Base-by-base conservation (phyloP, 2,113 vertebrate species). In the Phylloscopus trochilus region DNA sequence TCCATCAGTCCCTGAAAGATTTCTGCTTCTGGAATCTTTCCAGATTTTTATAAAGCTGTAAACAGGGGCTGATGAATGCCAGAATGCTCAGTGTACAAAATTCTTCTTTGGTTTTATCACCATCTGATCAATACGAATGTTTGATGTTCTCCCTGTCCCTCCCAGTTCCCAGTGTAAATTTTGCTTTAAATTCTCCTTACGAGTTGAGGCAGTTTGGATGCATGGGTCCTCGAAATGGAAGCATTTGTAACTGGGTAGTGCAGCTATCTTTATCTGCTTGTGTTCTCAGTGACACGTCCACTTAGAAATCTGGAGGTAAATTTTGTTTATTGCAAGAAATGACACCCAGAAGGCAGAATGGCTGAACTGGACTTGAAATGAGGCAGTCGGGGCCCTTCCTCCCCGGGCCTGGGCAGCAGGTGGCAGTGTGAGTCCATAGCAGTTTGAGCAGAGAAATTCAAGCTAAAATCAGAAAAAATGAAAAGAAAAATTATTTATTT, bases 401-500 rank as follows among this genome's bases (percentile, higher is more conserved):
- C 60, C 74, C 89, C 69, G 3, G 24, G 55, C 10, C 3, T 87
- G 70, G 93, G 89, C 98, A 98, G 97, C 97, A 98, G 98, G 95
- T 98, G 98, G 98, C 98, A 98, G 95, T 98, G 97, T 98, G 97
- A 97, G 96, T 94, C 97, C 94, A 21, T 81, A 66, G 66, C 83
- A 96, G 89, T 69, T 77, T 52, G 24, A 91, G 70, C 92, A 84
- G 94, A 94, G 62, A 74, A 79, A 96, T 97, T 97, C 90, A 47
- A 95, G 74, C 85, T 85, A 88, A 95, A 96, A 95, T 97, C 91
- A 78, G 92, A 88, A 97, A 97, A 97, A 97, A 97, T 93, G 97
- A 97, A 96, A 98, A 97, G 97, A 98, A 98, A 98, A 98, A 98
- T 98, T 97, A 98, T 98, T 98, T 98, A 98, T 98, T 98, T 97